Evolutionary conservation across 2,113 vertebrate species (phyloP), one percentile per base, ranked within the genome.

Genomic region (Acanthisitta chloris): DNA sequence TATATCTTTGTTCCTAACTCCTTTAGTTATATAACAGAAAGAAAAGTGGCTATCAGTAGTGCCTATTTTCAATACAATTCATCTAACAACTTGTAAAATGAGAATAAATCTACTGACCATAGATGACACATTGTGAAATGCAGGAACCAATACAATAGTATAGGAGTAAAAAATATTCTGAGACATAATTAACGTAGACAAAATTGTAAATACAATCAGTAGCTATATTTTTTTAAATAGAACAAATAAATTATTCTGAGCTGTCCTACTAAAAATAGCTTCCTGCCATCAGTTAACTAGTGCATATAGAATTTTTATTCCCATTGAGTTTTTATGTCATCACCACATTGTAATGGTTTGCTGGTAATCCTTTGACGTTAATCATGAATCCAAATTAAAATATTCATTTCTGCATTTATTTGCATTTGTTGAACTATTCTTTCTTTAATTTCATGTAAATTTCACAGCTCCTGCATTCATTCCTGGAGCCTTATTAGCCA

Each of bases 371-470:
- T 95, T 84, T 96, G 91, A 91, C 85, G 42, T 92, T 97, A 98
- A 98, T 97, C 97, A 97, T 54, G 94, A 87, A 97, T 97, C 91
- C 92, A 96, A 98, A 98, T 98, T 98, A 96, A 98, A 98, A 98
- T 97, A 97, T 96, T 98, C 79, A 7, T 97, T 97, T 97, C 96
- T 97, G 96, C 97, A 97, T 97, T 96, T 98, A 98, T 98, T 98
- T 98, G 97, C 98, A 98, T 98, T 97, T 97, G 59, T 89, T 94
- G 81, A 96, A 97, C 79, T 96, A 95, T 96, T 94, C 91, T 97
- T 97, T 95, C 92, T 97, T 97, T 98, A 97, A 98, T 98, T 97
- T 97, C 94, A 98, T 98, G 97, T 96, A 98, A 98, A 98, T 98
- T 95, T 95, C 88, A 96, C 58, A 80, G 89, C 86, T 97, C 88